phyloP scores from a whole-genome alignment of 2,797 vertebrate species.

The Cynopterus sphinx region DNA sequence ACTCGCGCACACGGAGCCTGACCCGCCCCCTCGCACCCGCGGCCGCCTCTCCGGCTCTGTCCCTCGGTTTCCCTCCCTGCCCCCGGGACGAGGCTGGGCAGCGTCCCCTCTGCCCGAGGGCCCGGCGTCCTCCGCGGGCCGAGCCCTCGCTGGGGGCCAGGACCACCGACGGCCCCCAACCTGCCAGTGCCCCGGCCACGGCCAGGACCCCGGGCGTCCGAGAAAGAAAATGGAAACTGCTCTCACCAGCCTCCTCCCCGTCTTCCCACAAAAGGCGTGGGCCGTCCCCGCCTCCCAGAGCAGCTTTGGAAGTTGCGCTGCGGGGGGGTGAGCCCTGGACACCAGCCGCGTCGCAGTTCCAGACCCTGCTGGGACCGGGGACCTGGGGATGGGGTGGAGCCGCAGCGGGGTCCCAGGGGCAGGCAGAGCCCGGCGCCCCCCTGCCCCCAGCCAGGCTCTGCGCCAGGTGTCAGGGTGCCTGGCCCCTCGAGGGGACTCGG shows the following conservation, averaged over 20 bases:
- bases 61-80: neutral
- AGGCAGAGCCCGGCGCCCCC: neutral
- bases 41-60: neutral
- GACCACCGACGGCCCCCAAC: too few species aligned
- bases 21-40: too few species aligned
- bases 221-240: neutral
- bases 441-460: neutral
- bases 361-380: rapidly evolving
- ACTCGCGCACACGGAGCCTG: too few species aligned
- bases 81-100: neutral
- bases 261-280: neutral
- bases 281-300: neutral
- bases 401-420: neutral
- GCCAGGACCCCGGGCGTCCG: neutral
- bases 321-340: rapidly evolving
- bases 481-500: rapidly evolving
- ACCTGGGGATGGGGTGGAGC: rapidly evolving
- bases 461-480: neutral
- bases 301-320: neutral
- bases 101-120: neutral
- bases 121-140: neutral
- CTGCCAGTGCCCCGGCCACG: neutral
- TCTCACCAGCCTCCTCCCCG: rapidly evolving
- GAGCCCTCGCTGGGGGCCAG: rapidly evolving
- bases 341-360: neutral